Conservation (phyloP, 2,888 invertebrate genomes). For the Tyria jacobaeae region DNA sequence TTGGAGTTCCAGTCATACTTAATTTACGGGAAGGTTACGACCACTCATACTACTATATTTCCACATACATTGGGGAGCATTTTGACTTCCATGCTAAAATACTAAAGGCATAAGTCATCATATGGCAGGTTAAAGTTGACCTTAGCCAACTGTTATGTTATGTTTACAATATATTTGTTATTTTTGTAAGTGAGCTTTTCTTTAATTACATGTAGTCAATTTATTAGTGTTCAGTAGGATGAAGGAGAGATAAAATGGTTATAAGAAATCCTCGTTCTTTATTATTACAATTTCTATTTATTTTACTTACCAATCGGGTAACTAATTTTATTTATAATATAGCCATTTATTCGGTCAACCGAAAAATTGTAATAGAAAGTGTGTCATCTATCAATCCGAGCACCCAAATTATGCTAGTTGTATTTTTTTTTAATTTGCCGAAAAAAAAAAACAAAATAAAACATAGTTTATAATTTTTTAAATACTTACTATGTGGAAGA, state of each 20-base stretch:
- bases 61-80: slow-evolving; percentile 97
- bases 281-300: background rate
- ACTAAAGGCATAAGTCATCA: slow-evolving; percentile 82
- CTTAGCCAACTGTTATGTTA: slow-evolving; percentile 52
- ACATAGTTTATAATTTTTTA: too few species aligned
- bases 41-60: slow-evolving; percentile 97
- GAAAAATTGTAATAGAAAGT: too few species aligned
- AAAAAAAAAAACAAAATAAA: too few species aligned
- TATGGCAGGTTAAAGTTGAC: slow-evolving; percentile 25
- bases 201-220: too few species aligned
- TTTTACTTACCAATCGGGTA: too few species aligned
- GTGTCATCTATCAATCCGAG: too few species aligned
- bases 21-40: slow-evolving; percentile 95
- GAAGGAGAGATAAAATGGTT: background rate
- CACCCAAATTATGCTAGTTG: too few species aligned
- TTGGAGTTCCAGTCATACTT: slow-evolving; percentile 89
- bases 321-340: too few species aligned
- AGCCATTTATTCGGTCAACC: too few species aligned
- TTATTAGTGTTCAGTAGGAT: background rate
- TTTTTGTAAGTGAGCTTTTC: slow-evolving; percentile 22
- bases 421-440: too few species aligned
- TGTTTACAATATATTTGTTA: slow-evolving; percentile 56
- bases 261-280: background rate
- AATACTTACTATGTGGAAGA: too few species aligned
- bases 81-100: slow-evolving; percentile 95